A percentile compares a stretch with the other conserved stretches of the same genome.
These are phyloP conservation scores for Opisthograptis luteolata DNA, from an alignment of 2,888 invertebrate species.

Conservation along the genomic window DNA sequence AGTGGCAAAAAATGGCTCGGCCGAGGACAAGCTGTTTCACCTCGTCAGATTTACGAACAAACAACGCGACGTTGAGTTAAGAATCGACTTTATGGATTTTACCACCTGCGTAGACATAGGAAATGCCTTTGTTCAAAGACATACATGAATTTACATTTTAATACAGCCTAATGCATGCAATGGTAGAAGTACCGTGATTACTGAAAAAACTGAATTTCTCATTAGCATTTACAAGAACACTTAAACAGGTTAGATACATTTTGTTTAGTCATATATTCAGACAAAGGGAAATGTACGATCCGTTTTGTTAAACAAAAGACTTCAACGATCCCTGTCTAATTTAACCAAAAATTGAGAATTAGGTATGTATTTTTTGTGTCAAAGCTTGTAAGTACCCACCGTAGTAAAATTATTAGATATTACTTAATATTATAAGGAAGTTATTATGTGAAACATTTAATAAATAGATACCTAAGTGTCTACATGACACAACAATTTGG, in stretches of 20 bases:
- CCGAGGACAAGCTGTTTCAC: slow-evolving; percentile 80
- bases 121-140: slow-evolving; percentile 29
- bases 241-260: too few relatives aligned
- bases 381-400: too few relatives aligned
- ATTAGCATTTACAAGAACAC: too few relatives aligned
- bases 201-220: not conserved
- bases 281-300: not conserved
- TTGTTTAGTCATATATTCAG: not conserved
- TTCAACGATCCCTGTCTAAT: slow-evolving; percentile 6
- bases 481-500: too few relatives aligned
- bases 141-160: not conserved
- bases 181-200: not conserved
- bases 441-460: too few relatives aligned
- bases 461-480: too few relatives aligned
- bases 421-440: too few relatives aligned
- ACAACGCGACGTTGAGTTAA: slow-evolving; percentile 58
- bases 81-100: slow-evolving; percentile 52
- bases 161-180: not conserved
- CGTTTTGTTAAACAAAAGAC: slow-evolving; percentile 6
- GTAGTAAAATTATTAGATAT: too few relatives aligned
- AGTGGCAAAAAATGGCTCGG: slow-evolving; percentile 80
- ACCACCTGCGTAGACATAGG: slow-evolving; percentile 41
- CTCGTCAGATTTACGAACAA: slow-evolving; percentile 78
- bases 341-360: not conserved
- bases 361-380: too few relatives aligned